Base-by-base conservation (phyloP, 64 coral and sea anemone genomes). In the Hydrozoanthus tunicans region DNA sequence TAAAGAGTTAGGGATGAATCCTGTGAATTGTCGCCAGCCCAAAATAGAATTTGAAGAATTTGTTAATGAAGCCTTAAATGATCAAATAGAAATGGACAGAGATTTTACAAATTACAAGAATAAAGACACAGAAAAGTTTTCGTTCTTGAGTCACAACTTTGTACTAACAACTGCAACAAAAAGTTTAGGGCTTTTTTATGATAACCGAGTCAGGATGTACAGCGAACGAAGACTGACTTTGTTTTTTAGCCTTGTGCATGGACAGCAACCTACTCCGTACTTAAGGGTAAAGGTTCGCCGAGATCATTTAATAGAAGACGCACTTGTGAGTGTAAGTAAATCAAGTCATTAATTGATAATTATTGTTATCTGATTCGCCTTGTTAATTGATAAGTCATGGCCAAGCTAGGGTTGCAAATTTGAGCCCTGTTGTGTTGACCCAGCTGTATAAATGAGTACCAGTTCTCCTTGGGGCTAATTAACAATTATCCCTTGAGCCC, bases 31-130 rank as follows among this genome's bases (percentile, higher is more conserved):
- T 66, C 89, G 80, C 62, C 69, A 94, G 59, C 97, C 97, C 24
- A 53, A 92, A 60, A 65, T 99, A 71, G 74, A 91, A 17, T 93
- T 60, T 81, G 92, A 96, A 67, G 97, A 99, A 80, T 99, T 99
- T 92, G 84, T 99, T 27, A 99, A 99, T 89, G 97, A 96, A 73
- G 84, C 97, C 20, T 93, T 99, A 55, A 99, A 99, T 85, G 97
- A 99, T 14, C 94, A 99, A 67, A 99, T 99, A 59, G 94, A 95
- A 78, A 90, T 99, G 27, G 97, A 96, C 64, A 78, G 92, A 9
- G 97, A 99, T 86, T 99, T 91, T 92, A 96, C 97, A 55, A 77
- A 92, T 67, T 99, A 89, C 78, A 99, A 92, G 77, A 94, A 52
- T 94, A 92, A 97, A 1, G 27, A 69, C 54, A 73, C 84, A 54